phyloP scores from a whole-genome alignment of 2,113 vertebrate genomes.

The Tyto alba region DNA sequence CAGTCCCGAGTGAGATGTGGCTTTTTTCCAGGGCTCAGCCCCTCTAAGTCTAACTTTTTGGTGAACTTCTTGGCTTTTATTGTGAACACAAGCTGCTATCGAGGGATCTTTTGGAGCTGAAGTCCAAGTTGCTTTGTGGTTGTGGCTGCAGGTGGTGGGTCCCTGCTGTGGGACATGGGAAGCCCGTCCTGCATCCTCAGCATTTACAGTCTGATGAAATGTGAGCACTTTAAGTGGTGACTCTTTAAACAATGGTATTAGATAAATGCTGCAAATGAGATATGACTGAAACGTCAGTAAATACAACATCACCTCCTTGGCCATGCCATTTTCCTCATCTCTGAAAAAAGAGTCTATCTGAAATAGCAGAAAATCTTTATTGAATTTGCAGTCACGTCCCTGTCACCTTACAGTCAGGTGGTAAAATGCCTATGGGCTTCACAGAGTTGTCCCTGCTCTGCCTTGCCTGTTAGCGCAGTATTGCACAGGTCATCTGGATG shows the following conservation, averaged over 20 bases:
- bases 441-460: neutral
- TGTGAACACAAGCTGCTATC: neutral
- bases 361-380: neutral
- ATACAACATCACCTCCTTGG: neutral
- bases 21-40: neutral
- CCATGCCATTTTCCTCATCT: neutral
- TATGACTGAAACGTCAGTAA: neutral
- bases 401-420: neutral
- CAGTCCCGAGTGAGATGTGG: fast-evolving
- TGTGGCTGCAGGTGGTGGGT: fast-evolving
- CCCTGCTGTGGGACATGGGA: neutral
- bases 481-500: neutral
- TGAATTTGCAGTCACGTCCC: neutral
- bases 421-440: neutral
- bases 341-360: neutral
- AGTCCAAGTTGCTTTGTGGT: neutral
- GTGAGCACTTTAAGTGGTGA: neutral
- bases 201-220: neutral
- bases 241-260: neutral
- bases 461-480: neutral
- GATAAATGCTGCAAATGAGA: neutral
- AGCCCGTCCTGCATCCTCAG: neutral
- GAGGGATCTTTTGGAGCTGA: neutral
- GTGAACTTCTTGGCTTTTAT: neutral
- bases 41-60: neutral